Percentiles rank a stretch among this genome's conserved stretches.
phyloP scores from a whole-genome alignment of 2,888 invertebrate genomes.

The Lasiommata megera region DNA sequence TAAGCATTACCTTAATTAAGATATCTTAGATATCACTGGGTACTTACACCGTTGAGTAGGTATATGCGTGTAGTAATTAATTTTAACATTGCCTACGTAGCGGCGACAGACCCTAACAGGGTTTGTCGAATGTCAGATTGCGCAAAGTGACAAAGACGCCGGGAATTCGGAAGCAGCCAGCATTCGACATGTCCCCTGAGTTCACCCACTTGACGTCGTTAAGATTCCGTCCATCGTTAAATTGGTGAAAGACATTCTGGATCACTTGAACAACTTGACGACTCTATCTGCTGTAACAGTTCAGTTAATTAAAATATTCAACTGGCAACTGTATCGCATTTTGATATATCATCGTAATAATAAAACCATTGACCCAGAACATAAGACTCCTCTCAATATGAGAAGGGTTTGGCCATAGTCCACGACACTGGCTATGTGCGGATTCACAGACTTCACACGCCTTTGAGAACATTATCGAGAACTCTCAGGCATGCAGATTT shows the following conservation, averaged over 20 bases:
- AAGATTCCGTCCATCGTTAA: conserved; percentile 1
- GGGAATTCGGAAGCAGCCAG: neutral
- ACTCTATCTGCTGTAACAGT: neutral
- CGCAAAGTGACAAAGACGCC: neutral
- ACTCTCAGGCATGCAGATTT: too few relatives aligned
- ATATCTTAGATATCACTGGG: too few relatives aligned
- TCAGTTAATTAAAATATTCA: neutral
- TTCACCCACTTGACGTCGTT: neutral
- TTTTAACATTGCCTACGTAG: neutral
- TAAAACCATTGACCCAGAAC: too few relatives aligned
- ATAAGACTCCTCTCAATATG: too few relatives aligned
- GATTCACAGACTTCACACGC: too few relatives aligned
- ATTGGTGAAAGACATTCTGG: conserved; percentile 3
- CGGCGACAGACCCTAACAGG: neutral
- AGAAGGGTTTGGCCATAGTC: too few relatives aligned
- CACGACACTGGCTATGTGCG: too few relatives aligned
- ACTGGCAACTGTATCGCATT: neutral
- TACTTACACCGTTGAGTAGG: too few relatives aligned
- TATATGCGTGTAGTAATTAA: too few relatives aligned
- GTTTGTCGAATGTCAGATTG: neutral
- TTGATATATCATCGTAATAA: too few relatives aligned
- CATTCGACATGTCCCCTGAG: conserved; percentile 1
- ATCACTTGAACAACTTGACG: neutral
- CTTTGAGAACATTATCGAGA: too few relatives aligned
- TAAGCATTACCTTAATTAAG: too few relatives aligned